A percentile compares a stretch with the other conserved stretches of the same genome.
phyloP scores from a whole-genome alignment of 2,888 invertebrate species.

The Sussaba pulchella region DNA sequence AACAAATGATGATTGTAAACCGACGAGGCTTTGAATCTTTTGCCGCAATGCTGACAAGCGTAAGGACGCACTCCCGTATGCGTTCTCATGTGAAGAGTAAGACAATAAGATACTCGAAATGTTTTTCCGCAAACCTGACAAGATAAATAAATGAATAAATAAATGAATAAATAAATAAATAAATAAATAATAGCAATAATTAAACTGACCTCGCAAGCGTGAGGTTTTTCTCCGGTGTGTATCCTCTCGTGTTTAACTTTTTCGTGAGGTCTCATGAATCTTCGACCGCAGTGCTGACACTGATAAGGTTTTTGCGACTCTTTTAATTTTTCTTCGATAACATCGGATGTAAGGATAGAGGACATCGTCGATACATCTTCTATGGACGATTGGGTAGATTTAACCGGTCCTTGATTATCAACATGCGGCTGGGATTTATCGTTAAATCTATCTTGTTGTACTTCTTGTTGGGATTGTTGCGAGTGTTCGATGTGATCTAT shows the following conservation, averaged over 20 bases:
- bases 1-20: conserved; percentile 92
- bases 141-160: too few relatives aligned
- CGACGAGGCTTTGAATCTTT: conserved; percentile 92
- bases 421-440: too few relatives aligned
- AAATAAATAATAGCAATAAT: too few relatives aligned
- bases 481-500: conserved; percentile 71
- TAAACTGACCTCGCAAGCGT: conserved; percentile 87
- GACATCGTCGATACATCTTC: conserved; percentile 31
- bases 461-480: conserved; percentile 16
- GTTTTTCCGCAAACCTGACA: conserved; percentile 90
- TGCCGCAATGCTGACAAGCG: conserved; percentile 89
- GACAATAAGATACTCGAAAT: conserved; percentile 92
- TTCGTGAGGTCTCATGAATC: conserved; percentile 91
- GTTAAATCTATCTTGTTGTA: background rate
- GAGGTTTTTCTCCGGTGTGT: conserved; percentile 93
- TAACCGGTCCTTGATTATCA: too few relatives aligned
- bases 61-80: conserved; percentile 92
- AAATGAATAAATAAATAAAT: too few relatives aligned
- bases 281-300: conserved; percentile 90
- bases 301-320: conserved; percentile 86
- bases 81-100: conserved; percentile 92
- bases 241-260: conserved; percentile 94
- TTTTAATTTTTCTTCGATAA: background rate
- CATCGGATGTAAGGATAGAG: background rate
- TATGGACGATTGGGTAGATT: conserved; percentile 21